A percentile compares a stretch with the other conserved stretches of the same genome.
Conservation (phyloP, 1,140 invertebrate genomes). For the Drosophila teissieri region DNA sequence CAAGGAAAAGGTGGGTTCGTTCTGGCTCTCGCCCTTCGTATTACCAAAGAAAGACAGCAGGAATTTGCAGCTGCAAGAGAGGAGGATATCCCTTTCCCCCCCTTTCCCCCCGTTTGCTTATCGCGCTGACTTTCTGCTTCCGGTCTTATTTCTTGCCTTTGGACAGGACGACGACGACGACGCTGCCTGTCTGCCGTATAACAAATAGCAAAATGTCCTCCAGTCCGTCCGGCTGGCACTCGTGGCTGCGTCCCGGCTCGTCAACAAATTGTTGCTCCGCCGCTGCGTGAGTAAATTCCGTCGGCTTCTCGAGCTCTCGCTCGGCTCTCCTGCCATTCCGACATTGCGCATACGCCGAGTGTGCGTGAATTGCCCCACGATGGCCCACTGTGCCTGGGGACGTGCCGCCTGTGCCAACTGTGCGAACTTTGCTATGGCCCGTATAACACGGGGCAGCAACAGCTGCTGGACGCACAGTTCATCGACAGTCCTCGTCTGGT, state of each 20-base stretch:
- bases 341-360: conserved; percentile 77
- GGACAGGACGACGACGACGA: conserved; percentile 35
- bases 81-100: not conserved
- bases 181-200: conserved; percentile 46
- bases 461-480: conserved; percentile 75
- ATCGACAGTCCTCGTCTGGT: conserved; percentile 74
- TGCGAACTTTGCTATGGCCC: conserved; percentile 50
- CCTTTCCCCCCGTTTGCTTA: conserved; percentile 45
- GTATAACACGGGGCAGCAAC: conserved; percentile 70
- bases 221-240: conserved; percentile 8
- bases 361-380: conserved; percentile 34
- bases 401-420: conserved; percentile 29
- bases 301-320: conserved; percentile 10
- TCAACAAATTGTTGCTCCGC: conserved; percentile 79
- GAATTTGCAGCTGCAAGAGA: conserved; percentile 44
- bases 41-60: conserved; percentile 65
- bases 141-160: conserved; percentile 62
- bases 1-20: conserved; percentile 19
- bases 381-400: conserved; percentile 59
- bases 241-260: conserved; percentile 41
- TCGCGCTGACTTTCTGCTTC: conserved; percentile 78
- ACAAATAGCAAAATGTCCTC: conserved; percentile 42
- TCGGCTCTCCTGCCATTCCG: conserved; percentile 5
- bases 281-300: conserved; percentile 53
- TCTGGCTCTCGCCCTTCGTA: conserved; percentile 40